These are phyloP conservation scores for Hydrozoanthus gracilis DNA, from an alignment of 92 coral and sea anemone species.

Conservation along the genomic window DNA sequence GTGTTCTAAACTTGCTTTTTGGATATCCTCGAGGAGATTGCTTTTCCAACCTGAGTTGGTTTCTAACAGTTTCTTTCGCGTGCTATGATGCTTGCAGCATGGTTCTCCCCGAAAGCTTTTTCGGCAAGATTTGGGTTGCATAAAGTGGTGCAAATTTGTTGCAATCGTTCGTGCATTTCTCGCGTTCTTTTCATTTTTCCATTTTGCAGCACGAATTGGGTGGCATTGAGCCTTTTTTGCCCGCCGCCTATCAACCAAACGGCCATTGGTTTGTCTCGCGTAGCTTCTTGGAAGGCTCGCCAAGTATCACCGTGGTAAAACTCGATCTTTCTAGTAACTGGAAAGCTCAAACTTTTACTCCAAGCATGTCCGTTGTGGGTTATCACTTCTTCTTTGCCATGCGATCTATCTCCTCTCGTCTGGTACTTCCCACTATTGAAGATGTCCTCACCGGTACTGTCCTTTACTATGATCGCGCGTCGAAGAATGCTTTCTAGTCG, in stretches of 20 bases:
- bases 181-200: background rate
- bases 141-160: background rate
- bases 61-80: too few species aligned
- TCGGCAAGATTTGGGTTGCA: slow-evolving; percentile 24
- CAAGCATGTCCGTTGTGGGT: background rate
- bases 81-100: slow-evolving; percentile 31
- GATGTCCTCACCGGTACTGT: background rate
- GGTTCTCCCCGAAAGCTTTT: slow-evolving; percentile 43
- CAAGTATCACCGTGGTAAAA: background rate
- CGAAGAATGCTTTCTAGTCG: background rate
- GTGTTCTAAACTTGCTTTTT: too few species aligned
- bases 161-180: slow-evolving; percentile 13
- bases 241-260: slow-evolving; percentile 1
- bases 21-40: too few species aligned
- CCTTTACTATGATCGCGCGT: background rate
- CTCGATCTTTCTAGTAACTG: background rate
- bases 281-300: slow-evolving; percentile 22
- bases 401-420: background rate
- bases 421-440: slow-evolving; percentile 24
- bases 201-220: slow-evolving; percentile 25
- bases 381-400: background rate
- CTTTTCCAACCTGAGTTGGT: too few species aligned
- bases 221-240: background rate
- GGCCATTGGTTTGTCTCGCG: slow-evolving; percentile 17
- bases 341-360: background rate